Percentiles rank a stretch among this genome's conserved stretches.
These are phyloP conservation scores for Thymelicus acteon DNA, from an alignment of 2,888 invertebrate genomes.

Conservation along the genomic window DNA sequence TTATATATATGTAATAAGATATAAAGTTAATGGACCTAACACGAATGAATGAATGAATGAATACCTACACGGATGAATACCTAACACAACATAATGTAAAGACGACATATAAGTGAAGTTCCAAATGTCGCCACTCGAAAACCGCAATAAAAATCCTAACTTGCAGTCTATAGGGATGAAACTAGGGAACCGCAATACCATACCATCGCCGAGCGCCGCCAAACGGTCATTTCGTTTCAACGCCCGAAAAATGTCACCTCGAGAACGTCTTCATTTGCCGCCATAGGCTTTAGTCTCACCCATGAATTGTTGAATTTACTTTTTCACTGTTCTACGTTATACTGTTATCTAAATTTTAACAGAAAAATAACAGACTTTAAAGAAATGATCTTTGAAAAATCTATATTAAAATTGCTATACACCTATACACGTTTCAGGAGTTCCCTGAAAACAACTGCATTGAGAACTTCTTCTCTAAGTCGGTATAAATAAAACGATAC, in stretches of 20 bases:
- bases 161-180: slow-evolving; percentile 59
- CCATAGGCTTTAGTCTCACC: slow-evolving; percentile 72
- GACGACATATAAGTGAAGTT: not conserved
- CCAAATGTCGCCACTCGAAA: slow-evolving; percentile 14
- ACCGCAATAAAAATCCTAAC: slow-evolving; percentile 42
- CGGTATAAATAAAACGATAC: slow-evolving; percentile 52
- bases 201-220: slow-evolving; percentile 57
- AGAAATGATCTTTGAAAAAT: too few relatives aligned
- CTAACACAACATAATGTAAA: too few relatives aligned
- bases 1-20: too few relatives aligned
- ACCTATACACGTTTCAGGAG: too few relatives aligned
- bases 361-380: too few relatives aligned
- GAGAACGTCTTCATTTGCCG: slow-evolving; percentile 80
- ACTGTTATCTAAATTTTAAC: too few relatives aligned
- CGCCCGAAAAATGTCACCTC: slow-evolving; percentile 81
- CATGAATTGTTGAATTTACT: slow-evolving; percentile 81
- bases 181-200: slow-evolving; percentile 57
- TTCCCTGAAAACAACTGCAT: too few relatives aligned
- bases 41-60: too few relatives aligned
- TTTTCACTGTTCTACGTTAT: slow-evolving; percentile 64
- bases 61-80: too few relatives aligned
- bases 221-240: slow-evolving; percentile 69
- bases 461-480: too few relatives aligned
- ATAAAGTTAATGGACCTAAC: too few relatives aligned
- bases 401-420: too few relatives aligned